Conservation (phyloP, 2,113 vertebrate genomes). For the Nerophis lumbriciformis region DNA sequence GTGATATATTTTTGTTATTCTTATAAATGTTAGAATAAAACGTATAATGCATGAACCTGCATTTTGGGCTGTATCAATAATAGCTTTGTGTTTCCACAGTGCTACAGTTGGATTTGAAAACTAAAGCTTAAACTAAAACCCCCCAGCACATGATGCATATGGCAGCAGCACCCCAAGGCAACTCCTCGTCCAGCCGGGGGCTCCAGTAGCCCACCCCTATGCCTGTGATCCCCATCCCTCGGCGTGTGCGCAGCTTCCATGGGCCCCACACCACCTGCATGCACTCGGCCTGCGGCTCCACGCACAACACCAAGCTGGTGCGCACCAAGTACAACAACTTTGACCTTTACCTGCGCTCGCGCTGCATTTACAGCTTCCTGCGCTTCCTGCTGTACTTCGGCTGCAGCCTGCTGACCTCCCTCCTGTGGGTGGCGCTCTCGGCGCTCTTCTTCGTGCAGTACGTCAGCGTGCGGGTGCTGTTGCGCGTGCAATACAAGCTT, state of each 20-base stretch:
- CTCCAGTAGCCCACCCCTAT: constrained; percentile 75
- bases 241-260: constrained; percentile 94
- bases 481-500: constrained; percentile 96
- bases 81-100: no score
- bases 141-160: constrained; percentile 44
- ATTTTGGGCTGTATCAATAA: no score
- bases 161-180: constrained; percentile 26
- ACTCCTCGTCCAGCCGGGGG: constrained; percentile 44
- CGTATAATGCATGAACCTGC: no score
- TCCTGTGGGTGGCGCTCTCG: constrained; percentile 92
- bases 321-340: constrained; percentile 97
- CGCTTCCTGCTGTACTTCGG: constrained; percentile 95
- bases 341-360: constrained; percentile 89
- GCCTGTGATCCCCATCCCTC: constrained; percentile 97
- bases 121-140: no score
- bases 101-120: no score
- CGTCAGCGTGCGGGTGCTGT: constrained; percentile 81
- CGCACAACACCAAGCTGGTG: constrained; percentile 80
- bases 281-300: constrained; percentile 90
- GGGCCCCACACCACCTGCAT: constrained; percentile 96
- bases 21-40: no score
- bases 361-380: constrained; percentile 92
- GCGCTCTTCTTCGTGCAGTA: constrained; percentile 91
- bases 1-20: no score
- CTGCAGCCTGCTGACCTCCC: constrained; percentile 93